phyloP scores from a whole-genome alignment of 2,888 invertebrate species.

The Erpobdella octoculata region DNA sequence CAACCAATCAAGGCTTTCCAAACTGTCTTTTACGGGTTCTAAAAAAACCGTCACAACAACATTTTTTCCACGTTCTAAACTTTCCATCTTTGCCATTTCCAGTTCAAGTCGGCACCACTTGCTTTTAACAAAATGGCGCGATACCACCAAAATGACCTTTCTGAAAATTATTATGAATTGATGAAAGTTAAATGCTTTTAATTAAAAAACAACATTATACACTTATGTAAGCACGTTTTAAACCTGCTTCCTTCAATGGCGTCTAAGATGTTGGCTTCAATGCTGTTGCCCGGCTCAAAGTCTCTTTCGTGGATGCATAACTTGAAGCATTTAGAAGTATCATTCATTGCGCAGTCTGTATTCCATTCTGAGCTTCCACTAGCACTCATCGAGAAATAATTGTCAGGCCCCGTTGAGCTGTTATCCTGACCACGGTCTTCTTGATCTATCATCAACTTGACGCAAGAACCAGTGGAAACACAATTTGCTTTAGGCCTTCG shows the following conservation, averaged over 20 bases:
- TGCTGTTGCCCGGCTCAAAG: constrained; percentile 17
- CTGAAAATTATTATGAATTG: neutral
- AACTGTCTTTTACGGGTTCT: constrained; percentile 7
- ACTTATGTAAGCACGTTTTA: neutral
- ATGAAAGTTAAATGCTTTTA: neutral
- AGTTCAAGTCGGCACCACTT: constrained; percentile 24
- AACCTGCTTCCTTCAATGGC: constrained; percentile 24
- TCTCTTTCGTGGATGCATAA: constrained; percentile 23
- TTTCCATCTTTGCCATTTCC: constrained; percentile 22
- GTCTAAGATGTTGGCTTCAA: constrained; percentile 11
- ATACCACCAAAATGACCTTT: constrained; percentile 14
- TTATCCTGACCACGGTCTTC: no score
- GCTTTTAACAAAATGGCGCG: constrained; percentile 14
- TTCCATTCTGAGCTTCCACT: neutral
- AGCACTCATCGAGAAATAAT: no score
- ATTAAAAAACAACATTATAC: neutral
- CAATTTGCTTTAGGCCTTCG: neutral
- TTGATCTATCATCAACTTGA: no score
- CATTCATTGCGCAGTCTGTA: neutral
- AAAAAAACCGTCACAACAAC: constrained; percentile 23
- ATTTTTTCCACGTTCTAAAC: constrained; percentile 21
- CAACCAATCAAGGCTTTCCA: neutral
- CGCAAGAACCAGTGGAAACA: no score
- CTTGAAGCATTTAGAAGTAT: neutral
- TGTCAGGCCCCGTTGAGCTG: no score